Evolutionary conservation across 2,888 invertebrate species (phyloP).

Genomic region (Archaeoteleia sp.): DNA sequence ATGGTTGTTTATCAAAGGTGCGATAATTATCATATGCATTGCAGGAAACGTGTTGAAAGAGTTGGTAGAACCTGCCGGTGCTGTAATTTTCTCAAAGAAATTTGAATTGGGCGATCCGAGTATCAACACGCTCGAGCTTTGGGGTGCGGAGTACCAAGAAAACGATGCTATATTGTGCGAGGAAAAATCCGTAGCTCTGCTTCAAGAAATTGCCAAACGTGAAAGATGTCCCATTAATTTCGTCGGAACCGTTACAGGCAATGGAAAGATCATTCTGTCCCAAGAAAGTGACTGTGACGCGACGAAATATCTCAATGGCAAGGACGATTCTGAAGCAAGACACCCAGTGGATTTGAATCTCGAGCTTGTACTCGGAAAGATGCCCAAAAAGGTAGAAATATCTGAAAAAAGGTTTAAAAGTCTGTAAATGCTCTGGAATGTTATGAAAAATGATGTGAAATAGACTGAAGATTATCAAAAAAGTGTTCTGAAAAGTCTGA

Average conservation of each 20-base stretch:
- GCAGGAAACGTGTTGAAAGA: slow-evolving; percentile 97
- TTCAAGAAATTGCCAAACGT: slow-evolving; percentile 85
- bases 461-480: no score
- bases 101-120: slow-evolving; percentile 97
- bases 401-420: no score
- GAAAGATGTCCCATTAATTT: slow-evolving; percentile 95
- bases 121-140: slow-evolving; percentile 92
- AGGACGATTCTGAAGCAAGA: slow-evolving; percentile 74
- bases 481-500: no score
- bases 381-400: slow-evolving; percentile 88
- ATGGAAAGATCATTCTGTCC: slow-evolving; percentile 84
- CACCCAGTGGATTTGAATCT: slow-evolving; percentile 92
- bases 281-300: slow-evolving; percentile 78
- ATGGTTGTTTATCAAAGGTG: no score
- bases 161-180: slow-evolving; percentile 92
- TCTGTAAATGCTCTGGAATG: no score
- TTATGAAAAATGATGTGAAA: no score
- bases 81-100: slow-evolving; percentile 88
- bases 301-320: slow-evolving; percentile 69
- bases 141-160: slow-evolving; percentile 99
- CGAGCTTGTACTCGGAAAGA: slow-evolving; percentile 90
- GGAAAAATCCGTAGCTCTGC: slow-evolving; percentile 79
- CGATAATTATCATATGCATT: slow-evolving; percentile 36
- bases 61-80: slow-evolving; percentile 95
- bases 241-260: slow-evolving; percentile 93